Evolutionary conservation across 1,140 invertebrate species (phyloP).

Genomic region (Ceratoteleas bidentatus): DNA sequence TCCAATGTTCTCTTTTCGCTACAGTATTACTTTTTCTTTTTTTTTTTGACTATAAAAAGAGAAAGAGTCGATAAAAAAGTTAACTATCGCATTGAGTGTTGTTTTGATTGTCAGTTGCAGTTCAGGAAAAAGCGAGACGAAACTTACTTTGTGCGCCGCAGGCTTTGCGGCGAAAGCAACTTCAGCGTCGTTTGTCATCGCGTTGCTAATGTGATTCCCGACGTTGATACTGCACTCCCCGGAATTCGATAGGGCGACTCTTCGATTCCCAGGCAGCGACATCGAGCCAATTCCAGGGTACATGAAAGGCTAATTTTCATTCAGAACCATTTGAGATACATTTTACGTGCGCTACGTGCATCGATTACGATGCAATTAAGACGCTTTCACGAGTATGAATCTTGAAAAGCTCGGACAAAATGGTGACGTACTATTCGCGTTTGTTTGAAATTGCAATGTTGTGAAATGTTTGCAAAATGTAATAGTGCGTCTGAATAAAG

Average conservation of each 20-base stretch:
- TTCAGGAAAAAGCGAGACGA: not conserved
- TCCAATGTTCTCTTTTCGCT: too few species aligned
- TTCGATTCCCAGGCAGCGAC: slow-evolving; percentile 52
- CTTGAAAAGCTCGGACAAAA: too few species aligned
- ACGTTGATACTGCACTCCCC: slow-evolving; percentile 17
- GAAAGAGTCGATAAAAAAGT: slow-evolving; percentile 1
- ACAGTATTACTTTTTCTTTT: not conserved
- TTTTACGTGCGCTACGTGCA: too few species aligned
- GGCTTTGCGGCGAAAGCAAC: slow-evolving; percentile 15
- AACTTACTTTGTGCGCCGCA: slow-evolving; percentile 41
- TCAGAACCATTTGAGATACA: too few species aligned
- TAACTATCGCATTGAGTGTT: not conserved
- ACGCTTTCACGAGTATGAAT: too few species aligned
- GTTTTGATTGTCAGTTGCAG: not conserved
- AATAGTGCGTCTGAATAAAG: too few species aligned
- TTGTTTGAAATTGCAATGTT: too few species aligned
- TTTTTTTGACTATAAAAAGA: too few species aligned
- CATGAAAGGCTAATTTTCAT: slow-evolving; percentile 50
- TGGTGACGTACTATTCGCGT: too few species aligned
- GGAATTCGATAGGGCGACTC: slow-evolving; percentile 20
- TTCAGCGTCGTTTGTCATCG: slow-evolving; percentile 39
- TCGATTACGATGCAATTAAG: too few species aligned
- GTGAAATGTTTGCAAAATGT: too few species aligned
- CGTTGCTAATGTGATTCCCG: slow-evolving; percentile 8
- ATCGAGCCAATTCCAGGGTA: slow-evolving; percentile 46